Evolutionary conservation across 2,113 vertebrate species (phyloP), one percentile per base, ranked within the genome.

Genomic region (Heloderma charlesbogerti): DNA sequence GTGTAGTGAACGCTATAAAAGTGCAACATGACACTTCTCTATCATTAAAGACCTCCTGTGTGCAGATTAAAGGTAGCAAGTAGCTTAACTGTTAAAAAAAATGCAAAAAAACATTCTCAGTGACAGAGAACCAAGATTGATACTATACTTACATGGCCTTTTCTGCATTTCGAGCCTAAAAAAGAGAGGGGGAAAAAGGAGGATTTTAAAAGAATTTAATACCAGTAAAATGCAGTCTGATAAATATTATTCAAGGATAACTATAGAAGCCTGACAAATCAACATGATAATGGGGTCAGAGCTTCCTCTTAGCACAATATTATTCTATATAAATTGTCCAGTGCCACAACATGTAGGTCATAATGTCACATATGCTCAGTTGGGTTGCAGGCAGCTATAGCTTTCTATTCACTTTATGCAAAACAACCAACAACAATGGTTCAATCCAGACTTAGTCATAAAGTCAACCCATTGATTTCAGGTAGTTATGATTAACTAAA

Each of bases 131-230:
- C 8, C 22, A 72, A 84, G 10, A 1, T 66, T 82, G 40, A 22
- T 3, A 69, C 27, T 8, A 79, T 92, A 98, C 98, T 99, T 91
- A 99, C 99, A 99, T 99, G 92, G 99, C 98, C 94, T 99, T 99
- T 92, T 99, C 99, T 48, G 99, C 99, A 92, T 99, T 99, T 92
- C 98, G 98, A 71, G 99, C 99, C 99, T 99, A 93, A 40, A 95
- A 84, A 13, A 9, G 81, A 80, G 83, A 86, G 81, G 94, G 27
- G 15, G 51, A 87, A 83, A 94, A 27, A 31, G 1, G 13, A 16
- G 43, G n/a, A 31, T 90, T 95, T 89, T 92, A 87, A 89, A 40
- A 69, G 8, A 80, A 86, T 0, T 54, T 9, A 54, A 29, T 51
- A 78, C 3, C n/a, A 67, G 15, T 15, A 31, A 77, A 51, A 37